Conservation (phyloP, 2,797 vertebrate species). For the Oreochromis mossambicus region DNA sequence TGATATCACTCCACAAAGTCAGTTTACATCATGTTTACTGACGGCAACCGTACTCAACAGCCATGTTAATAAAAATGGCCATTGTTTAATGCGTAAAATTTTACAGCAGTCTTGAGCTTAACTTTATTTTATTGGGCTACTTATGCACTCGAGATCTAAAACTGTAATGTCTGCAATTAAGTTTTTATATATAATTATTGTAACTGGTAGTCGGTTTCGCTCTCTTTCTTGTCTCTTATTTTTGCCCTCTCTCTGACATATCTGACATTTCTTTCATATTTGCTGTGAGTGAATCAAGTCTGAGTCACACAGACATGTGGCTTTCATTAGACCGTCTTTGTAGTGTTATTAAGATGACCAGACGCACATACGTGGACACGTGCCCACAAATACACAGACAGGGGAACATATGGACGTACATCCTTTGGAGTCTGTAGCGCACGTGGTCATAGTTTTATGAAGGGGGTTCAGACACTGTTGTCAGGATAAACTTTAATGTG, state of each 20-base stretch:
- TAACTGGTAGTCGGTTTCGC: not conserved
- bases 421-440: slow-evolving; percentile 34
- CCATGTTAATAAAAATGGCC: not conserved
- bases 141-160: not conserved
- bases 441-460: slow-evolving; percentile 53
- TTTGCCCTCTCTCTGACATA: slow-evolving; percentile 35
- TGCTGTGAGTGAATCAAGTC: slow-evolving; percentile 39
- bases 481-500: not conserved
- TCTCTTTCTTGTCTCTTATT: not conserved
- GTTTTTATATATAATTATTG: not conserved
- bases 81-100: not conserved
- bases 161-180: not conserved
- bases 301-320: slow-evolving; percentile 65
- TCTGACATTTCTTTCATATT: slow-evolving; percentile 68
- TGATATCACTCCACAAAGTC: slow-evolving; percentile 28
- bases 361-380: not conserved
- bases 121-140: not conserved
- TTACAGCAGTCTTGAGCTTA: not conserved
- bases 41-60: slow-evolving; percentile 6
- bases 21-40: not conserved
- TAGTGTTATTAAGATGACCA: slow-evolving; percentile 45
- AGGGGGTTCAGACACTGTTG: slow-evolving; percentile 42
- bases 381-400: slow-evolving; percentile 19
- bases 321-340: slow-evolving; percentile 59
- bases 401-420: slow-evolving; percentile 15